Percentiles rank a stretch among this genome's conserved stretches.
phyloP scores from a whole-genome alignment of 2,113 vertebrate species.

The Myiozetetes cayanensis region DNA sequence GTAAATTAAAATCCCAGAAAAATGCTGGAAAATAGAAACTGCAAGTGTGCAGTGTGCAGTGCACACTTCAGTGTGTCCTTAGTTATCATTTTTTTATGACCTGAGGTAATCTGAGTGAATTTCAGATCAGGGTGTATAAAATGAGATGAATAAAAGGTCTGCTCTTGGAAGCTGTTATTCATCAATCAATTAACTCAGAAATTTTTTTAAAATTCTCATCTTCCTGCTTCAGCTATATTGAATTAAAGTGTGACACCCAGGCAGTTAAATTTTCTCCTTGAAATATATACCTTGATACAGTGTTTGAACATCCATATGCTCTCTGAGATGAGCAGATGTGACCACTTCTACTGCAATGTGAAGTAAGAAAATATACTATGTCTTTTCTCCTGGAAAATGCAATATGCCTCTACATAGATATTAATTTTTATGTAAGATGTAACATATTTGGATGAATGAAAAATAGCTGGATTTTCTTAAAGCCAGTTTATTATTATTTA shows the following conservation, averaged over 20 bases:
- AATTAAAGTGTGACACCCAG: conserved; percentile 47
- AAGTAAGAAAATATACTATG: not conserved
- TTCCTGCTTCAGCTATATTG: conserved; percentile 34
- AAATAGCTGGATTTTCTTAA: not conserved
- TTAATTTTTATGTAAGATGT: not conserved
- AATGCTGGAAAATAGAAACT: conserved; percentile 34
- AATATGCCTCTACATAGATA: not conserved
- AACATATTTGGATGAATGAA: not conserved
- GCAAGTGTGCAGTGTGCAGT: not conserved
- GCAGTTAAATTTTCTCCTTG: conserved; percentile 44
- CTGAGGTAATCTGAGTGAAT: conserved; percentile 32
- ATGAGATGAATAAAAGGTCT: conserved; percentile 34
- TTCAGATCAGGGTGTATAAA: conserved; percentile 11
- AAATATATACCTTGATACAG: conserved; percentile 25
- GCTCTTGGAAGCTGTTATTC: conserved; percentile 49
- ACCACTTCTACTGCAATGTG: not conserved
- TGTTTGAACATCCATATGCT: conserved; percentile 47
- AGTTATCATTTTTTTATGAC: conserved; percentile 12
- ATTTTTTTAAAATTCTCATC: not conserved
- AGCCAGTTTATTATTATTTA: not conserved
- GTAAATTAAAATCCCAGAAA: conserved; percentile 40
- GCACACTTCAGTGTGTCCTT: conserved; percentile 20
- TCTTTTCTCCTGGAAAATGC: not conserved
- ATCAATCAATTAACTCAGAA: conserved; percentile 53
- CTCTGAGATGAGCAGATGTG: conserved; percentile 49